Evolutionary conservation across 2,797 vertebrate genomes (phyloP).

Genomic region (Siniperca undulata): DNA sequence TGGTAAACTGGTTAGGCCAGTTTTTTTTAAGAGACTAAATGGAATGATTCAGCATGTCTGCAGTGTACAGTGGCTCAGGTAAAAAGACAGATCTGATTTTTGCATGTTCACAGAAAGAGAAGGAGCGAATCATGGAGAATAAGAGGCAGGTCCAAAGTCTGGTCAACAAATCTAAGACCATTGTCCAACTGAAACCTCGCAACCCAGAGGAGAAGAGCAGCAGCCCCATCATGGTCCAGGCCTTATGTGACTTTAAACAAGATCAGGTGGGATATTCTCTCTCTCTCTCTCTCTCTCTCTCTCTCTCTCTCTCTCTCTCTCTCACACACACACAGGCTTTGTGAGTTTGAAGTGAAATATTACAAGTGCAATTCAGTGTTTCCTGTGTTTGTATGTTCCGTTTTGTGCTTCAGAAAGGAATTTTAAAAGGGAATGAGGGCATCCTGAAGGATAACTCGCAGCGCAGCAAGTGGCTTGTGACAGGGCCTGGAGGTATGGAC

Average conservation of each 20-base stretch:
- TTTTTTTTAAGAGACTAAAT: conserved; percentile 3
- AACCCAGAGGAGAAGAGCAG: conserved; percentile 91
- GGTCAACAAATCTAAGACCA: conserved; percentile 94
- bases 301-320: not conserved
- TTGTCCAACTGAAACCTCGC: conserved; percentile 93
- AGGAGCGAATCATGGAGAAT: conserved; percentile 92
- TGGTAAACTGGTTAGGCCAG: conserved; percentile 12
- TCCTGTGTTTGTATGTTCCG: not conserved
- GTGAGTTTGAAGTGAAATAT: not conserved
- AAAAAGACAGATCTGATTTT: not conserved
- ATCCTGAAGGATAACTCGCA: conserved; percentile 96
- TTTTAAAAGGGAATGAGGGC: conserved; percentile 93
- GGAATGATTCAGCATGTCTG: not conserved
- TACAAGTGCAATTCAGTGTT: not conserved
- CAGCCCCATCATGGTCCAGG: conserved; percentile 90
- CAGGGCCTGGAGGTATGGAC: conserved; percentile 95
- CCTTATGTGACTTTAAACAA: conserved; percentile 97
- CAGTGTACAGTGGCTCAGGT: not conserved
- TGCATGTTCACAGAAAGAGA: conserved; percentile 86
- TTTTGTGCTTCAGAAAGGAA: conserved; percentile 87
- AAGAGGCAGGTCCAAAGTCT: conserved; percentile 94
- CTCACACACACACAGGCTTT: not conserved
- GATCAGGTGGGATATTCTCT: conserved; percentile 89
- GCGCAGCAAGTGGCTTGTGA: conserved; percentile 98
- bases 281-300: not conserved